A percentile compares a stretch with the other conserved stretches of the same genome.
Evolutionary conservation across 2,113 vertebrate genomes (phyloP).

Genomic region (Thomomys bottae): DNA sequence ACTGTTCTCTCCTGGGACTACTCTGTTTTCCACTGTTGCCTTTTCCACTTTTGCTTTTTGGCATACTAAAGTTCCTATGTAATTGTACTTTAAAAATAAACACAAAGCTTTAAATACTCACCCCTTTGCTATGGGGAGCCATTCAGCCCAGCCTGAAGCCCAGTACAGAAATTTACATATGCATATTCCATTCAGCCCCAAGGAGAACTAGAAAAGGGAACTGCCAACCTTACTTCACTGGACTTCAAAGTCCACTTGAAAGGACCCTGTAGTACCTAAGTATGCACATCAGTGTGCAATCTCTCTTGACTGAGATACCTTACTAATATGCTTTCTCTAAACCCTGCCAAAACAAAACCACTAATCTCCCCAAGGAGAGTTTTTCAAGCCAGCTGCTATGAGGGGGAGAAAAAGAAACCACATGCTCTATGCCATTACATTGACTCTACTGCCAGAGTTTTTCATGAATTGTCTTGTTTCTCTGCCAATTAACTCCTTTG

Average conservation of each 20-base stretch:
- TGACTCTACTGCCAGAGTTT: background rate
- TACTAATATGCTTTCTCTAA: background rate
- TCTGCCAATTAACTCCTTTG: constrained; percentile 40
- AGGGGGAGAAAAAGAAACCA: background rate
- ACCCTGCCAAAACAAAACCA: background rate
- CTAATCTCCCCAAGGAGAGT: background rate
- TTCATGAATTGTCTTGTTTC: background rate
- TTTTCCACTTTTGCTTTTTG: background rate
- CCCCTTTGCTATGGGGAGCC: background rate
- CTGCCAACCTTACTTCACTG: background rate
- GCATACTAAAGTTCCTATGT: background rate
- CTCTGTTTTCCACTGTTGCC: background rate
- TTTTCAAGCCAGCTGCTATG: constrained; percentile 42
- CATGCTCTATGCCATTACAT: background rate
- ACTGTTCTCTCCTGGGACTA: background rate
- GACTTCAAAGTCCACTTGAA: background rate
- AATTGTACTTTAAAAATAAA: constrained; percentile 24
- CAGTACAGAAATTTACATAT: background rate
- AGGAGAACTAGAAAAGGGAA: background rate
- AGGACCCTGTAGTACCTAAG: background rate
- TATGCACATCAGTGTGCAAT: accelerated
- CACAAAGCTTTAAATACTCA: background rate
- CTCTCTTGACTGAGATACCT: background rate
- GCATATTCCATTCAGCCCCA: background rate
- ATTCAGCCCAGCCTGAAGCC: background rate